phyloP scores from a whole-genome alignment of 2,888 invertebrate species.

The Parapristionchus giblindavisi region DNA sequence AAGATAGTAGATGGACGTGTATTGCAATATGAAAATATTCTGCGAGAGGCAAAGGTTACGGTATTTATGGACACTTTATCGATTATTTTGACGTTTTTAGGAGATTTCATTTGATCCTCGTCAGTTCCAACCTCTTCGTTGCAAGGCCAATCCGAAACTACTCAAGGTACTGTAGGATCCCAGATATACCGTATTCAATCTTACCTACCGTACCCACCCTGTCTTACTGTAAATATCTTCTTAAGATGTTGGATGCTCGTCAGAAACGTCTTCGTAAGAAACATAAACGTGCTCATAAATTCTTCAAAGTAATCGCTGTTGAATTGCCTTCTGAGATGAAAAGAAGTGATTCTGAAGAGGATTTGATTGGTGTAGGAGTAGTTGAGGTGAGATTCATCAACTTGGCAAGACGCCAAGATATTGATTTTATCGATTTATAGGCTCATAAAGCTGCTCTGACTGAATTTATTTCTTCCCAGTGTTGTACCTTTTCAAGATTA shows the following conservation, averaged over 20 bases:
- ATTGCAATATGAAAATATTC: too few species aligned
- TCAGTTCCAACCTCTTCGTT: neutral
- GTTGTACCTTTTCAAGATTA: neutral
- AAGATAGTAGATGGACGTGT: too few species aligned
- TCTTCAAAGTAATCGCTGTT: constrained; percentile 11
- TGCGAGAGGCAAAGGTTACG: too few species aligned
- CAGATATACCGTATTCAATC: too few species aligned
- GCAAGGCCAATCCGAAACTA: constrained; percentile 28
- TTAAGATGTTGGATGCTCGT: constrained; percentile 6
- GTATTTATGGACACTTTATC: neutral
- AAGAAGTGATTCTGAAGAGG: neutral
- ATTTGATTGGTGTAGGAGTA: neutral
- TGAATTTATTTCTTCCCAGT: constrained; percentile 9
- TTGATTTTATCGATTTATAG: neutral
- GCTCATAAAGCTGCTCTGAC: constrained; percentile 8
- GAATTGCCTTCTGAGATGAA: neutral
- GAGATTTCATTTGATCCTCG: neutral
- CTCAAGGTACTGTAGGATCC: too few species aligned
- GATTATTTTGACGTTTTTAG: neutral
- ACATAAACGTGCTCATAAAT: neutral
- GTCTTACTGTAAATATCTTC: neutral
- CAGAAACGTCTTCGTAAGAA: constrained; percentile 13
- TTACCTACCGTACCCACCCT: neutral
- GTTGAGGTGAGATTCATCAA: neutral
- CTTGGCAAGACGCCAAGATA: neutral